Evolutionary conservation across 2,797 vertebrate genomes (phyloP).

Genomic region (Molossus alvarezi): DNA sequence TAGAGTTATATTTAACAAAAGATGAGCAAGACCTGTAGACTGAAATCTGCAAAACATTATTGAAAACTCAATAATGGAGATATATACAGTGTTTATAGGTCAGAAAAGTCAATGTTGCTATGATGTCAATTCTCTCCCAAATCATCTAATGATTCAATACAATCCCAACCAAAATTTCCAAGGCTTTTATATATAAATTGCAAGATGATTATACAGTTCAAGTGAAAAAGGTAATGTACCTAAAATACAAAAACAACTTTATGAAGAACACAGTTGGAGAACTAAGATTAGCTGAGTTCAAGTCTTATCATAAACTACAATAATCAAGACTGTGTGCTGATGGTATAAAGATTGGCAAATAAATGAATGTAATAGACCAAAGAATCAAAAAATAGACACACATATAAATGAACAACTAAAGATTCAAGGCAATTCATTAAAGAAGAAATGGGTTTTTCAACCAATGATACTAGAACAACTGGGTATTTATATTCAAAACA

Average conservation of each 20-base stretch:
- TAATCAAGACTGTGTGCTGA: neutral
- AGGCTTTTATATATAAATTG: neutral
- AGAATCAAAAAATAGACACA: neutral
- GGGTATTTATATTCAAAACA: neutral
- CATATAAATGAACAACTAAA: neutral
- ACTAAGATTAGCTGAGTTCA: neutral
- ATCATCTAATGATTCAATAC: neutral
- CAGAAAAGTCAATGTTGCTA: neutral
- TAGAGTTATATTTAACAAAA: conserved; percentile 24
- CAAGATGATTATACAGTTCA: conserved; percentile 19
- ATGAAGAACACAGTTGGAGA: neutral
- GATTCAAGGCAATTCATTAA: neutral
- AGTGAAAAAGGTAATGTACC: neutral
- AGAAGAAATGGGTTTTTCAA: neutral
- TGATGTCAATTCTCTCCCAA: neutral
- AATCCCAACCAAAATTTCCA: neutral
- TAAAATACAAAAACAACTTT: neutral
- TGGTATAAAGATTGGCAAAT: neutral
- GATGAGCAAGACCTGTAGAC: neutral
- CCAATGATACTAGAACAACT: neutral
- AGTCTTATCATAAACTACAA: neutral
- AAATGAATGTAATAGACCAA: neutral
- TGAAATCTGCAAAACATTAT: neutral
- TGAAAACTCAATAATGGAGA: neutral
- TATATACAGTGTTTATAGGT: neutral